Conservation (phyloP, 2,113 vertebrate species). For the Cichladusa arquata region DNA sequence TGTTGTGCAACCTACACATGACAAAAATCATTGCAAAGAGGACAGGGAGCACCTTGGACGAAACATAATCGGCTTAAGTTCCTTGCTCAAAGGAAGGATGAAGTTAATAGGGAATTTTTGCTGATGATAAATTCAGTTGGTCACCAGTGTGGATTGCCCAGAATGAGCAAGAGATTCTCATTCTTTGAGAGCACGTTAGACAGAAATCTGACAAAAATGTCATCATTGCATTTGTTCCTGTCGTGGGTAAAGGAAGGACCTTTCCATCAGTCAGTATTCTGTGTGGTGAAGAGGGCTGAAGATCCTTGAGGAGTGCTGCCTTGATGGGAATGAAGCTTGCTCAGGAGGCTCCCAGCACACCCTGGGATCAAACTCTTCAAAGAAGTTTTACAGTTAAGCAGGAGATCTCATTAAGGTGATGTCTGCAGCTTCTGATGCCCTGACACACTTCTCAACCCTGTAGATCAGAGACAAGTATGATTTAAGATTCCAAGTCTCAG, state of each 20-base stretch:
- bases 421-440: background rate
- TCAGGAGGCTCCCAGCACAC: background rate
- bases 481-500: background rate
- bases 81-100: background rate
- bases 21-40: background rate
- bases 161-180: background rate
- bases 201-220: background rate
- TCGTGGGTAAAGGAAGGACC: background rate
- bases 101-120: background rate
- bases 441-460: background rate
- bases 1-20: background rate
- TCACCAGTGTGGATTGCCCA: background rate
- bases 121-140: background rate
- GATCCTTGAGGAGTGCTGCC: background rate
- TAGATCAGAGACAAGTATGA: background rate
- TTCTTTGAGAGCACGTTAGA: background rate
- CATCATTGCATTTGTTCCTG: background rate
- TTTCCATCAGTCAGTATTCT: background rate
- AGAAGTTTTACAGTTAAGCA: background rate
- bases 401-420: conserved; percentile 19
- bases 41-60: background rate
- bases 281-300: background rate
- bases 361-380: background rate
- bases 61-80: background rate
- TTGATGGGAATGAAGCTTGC: background rate